Evolutionary conservation across 2,113 vertebrate species (phyloP).

Genomic region (zebrafish (Danio rerio)): GRCz12tu NC_133182.1:27444001-27444500

Average conservation of each 20-base stretch:
- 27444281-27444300: conserved; percentile 76
- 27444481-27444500: conserved; percentile 86
- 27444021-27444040: neutral
- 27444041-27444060: neutral
- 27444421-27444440: conserved; percentile 92
- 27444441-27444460: conserved; percentile 93
- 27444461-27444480: conserved; percentile 91
- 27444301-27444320: conserved; percentile 80
- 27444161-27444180: conserved; percentile 94
- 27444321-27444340: conserved; percentile 57
- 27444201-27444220: conserved; percentile 86
- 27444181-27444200: conserved; percentile 85
- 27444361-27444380: conserved; percentile 88
- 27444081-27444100: conserved; percentile 28
- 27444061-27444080: conserved; percentile 12
- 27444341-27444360: conserved; percentile 50
- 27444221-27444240: conserved; percentile 82
- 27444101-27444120: conserved; percentile 79
- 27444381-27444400: conserved; percentile 97
- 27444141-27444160: conserved; percentile 94
- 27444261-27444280: conserved; percentile 83
- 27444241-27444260: conserved; percentile 77
- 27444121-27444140: conserved; percentile 88
- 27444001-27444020: neutral
- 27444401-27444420: conserved; percentile 93